phyloP scores from a whole-genome alignment of 2,888 invertebrate species.

The Drosophila affinis region DNA sequence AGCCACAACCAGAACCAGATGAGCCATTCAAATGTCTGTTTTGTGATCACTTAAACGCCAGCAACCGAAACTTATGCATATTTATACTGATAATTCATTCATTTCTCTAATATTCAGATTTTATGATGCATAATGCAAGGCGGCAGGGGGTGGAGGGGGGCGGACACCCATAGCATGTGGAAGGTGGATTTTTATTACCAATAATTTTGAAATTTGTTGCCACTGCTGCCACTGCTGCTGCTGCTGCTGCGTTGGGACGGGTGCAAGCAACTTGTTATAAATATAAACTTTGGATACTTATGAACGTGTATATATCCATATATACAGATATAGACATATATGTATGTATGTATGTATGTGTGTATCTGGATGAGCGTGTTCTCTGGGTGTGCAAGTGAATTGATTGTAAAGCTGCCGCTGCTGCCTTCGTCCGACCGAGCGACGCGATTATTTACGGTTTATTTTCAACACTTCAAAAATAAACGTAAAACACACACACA shows the following conservation, averaged over 20 bases:
- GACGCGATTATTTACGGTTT: constrained; percentile 78
- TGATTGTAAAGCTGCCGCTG: constrained; percentile 67
- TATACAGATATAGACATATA: constrained; percentile 11
- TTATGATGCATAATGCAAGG: constrained; percentile 65
- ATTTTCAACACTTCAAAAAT: constrained; percentile 78
- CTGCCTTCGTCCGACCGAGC: constrained; percentile 57
- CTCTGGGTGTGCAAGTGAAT: constrained; percentile 64
- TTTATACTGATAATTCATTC: constrained; percentile 74
- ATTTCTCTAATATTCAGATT: constrained; percentile 75
- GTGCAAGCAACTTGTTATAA: constrained; percentile 78
- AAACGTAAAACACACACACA: constrained; percentile 46
- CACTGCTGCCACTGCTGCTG: constrained; percentile 14
- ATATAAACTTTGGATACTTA: constrained; percentile 70
- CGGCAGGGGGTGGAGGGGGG: neutral
- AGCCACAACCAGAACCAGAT: constrained; percentile 6
- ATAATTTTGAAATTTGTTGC: constrained; percentile 75
- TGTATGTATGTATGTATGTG: constrained; percentile 4
- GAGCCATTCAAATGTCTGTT: constrained; percentile 63
- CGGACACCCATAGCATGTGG: constrained; percentile 21
- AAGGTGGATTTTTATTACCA: constrained; percentile 77
- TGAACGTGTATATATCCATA: constrained; percentile 39
- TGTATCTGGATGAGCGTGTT: constrained; percentile 41
- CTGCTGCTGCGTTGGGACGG: constrained; percentile 52
- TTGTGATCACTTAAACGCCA: constrained; percentile 71
- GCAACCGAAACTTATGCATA: constrained; percentile 68